Evolutionary conservation across 2,797 vertebrate species (phyloP), one percentile per base, ranked within the genome.

Genomic region (Enteromius afrohamiltoni): DNA sequence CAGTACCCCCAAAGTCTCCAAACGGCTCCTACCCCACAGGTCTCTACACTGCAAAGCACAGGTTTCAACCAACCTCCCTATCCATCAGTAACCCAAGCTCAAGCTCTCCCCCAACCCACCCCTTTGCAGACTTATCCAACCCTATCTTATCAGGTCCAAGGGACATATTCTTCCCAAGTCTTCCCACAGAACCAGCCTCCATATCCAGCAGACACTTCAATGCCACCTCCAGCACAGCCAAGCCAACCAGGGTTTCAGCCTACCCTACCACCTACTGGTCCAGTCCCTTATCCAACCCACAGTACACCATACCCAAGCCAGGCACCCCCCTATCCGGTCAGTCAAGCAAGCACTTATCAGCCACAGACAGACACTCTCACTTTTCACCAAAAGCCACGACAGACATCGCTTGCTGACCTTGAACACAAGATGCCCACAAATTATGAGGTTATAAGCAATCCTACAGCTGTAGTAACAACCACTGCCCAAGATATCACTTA

Each of bases 381-480:
- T 0, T 92, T 94, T 14, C 96, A 96, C 84, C 97, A 97, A 90
- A 97, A 98, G 89, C 96, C 97, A 0, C 94, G 96, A 68, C 98
- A 99, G 91, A 99, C 98, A 4, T 96, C 96, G 0, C 90, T 99
- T 77, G 96, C 97, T 0, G 98, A 99, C 89, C 91, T 99, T 85
- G 98, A 99, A 90, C 97, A 99, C 91, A 99, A 98, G 89, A 95
- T 97, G 86, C 95, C 97, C 82, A 98, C 97, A 84, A 99, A 98
- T 93, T 99, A 99, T 2, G 98, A 99, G 90, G 96, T 97, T 29
- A 96, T 99, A 0, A 89, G 95, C 84, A 94, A 96, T 29, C 95
- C 96, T 21, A 94, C 93, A 1, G 94, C 95, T 42, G 93, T 95
- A 87, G 94, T 97, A 87, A 95, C 97, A 58, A 96, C 97, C 2